Base-by-base conservation (phyloP, 2,113 vertebrate species). In the Callipepla californica region DNA sequence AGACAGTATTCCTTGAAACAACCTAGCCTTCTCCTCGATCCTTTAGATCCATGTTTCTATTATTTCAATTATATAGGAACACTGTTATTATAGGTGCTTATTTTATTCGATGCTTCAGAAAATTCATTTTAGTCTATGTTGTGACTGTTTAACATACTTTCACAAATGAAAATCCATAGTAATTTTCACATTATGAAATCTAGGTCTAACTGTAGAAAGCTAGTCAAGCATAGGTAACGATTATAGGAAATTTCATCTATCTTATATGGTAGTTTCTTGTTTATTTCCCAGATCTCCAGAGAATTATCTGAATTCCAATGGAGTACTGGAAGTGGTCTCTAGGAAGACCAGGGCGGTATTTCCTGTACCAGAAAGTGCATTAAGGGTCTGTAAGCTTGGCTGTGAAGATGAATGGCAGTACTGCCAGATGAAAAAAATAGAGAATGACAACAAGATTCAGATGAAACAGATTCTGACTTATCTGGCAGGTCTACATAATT, bases 401-500 rank as follows among this genome's bases (percentile, higher is more conserved):
- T 96, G 75, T 95, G 95, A 97, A 97, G 90, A 97, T 87, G 95
- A 97, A 97, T 92, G 77, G 91, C 84, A 96, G 90, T 58, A 93
- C 19, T 94, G 88, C 90, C 96, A 93, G 80, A 96, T 89, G 74
- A 94, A 97, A 97, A 97, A 97, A 94, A 78, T 73, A 96, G 87
- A 93, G 93, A 92, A 96, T 93, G 95, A 95, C 59, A 89, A 91
- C 92, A 97, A 97, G 95, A 89, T 80, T 90, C 93, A 97, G 95
- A 97, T 97, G 92, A 97, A 97, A 98, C 92, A 95, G 90, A 95
- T 86, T 97, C 94, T 95, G 90, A 97, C 93, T 95, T 97, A 76
- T 95, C 96, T 96, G 82, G 82, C 95, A 96, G 57, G 84, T 92
- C 93, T 98, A 97, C 97, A 98, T 97, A 97, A 97, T 98, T 97